Evolutionary conservation across 2,113 vertebrate species (phyloP).

Genomic region (Camelus dromedarius): DNA sequence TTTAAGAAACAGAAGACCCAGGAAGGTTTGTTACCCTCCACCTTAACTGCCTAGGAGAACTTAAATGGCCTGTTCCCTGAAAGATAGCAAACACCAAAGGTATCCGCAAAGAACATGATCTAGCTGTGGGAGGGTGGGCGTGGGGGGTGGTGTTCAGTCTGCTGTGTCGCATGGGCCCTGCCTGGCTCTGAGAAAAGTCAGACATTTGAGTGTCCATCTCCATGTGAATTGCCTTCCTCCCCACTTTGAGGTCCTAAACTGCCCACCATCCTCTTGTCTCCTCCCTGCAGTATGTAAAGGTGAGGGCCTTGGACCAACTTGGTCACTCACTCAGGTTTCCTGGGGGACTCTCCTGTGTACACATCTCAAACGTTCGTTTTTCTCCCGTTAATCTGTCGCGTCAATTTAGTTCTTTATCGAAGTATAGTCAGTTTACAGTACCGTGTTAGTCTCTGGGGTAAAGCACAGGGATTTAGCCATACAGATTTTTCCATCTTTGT

Average conservation of each 20-base stretch:
- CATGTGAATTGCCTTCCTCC: neutral
- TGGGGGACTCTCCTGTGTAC: neutral
- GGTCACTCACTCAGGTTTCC: neutral
- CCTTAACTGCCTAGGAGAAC: neutral
- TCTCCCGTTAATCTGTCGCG: neutral
- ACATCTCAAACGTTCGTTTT: neutral
- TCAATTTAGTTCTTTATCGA: neutral
- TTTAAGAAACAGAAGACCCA: neutral
- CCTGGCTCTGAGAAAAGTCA: neutral
- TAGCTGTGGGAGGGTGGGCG: too few species aligned
- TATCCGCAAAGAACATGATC: neutral
- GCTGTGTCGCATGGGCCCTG: neutral
- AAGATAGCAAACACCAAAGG: neutral
- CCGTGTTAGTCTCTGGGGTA: too few species aligned
- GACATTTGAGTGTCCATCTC: neutral
- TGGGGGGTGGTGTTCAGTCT: too few species aligned
- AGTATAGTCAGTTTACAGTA: too few species aligned
- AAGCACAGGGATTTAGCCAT: too few species aligned
- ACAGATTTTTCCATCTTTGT: too few species aligned
- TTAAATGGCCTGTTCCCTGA: neutral
- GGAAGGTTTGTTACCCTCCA: neutral
- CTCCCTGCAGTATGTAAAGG: neutral
- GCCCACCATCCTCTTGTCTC: neutral
- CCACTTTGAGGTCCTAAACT: neutral
- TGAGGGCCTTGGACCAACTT: neutral